Conservation (phyloP, 2,113 vertebrate genomes). For the Chroicocephalus ridibundus region DNA sequence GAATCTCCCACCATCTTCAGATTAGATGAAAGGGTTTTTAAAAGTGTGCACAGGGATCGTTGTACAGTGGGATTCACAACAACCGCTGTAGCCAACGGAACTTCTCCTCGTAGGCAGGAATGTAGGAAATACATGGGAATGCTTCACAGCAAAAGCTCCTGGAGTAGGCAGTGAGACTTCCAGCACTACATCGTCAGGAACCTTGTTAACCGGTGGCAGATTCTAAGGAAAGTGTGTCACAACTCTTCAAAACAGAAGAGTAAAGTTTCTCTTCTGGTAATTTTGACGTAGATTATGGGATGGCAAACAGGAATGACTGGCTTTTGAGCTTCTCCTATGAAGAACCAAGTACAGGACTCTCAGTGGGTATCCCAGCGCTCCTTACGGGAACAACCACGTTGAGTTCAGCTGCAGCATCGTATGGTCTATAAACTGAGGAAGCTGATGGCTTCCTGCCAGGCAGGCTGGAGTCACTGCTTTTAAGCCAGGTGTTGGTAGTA, state of each 20-base stretch:
- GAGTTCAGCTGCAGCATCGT: background rate
- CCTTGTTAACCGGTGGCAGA: background rate
- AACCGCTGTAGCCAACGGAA: background rate
- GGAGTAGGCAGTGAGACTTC: background rate
- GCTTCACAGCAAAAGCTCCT: background rate
- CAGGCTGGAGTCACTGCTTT: background rate
- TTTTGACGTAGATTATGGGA: background rate
- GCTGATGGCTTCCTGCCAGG: background rate
- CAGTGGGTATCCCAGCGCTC: background rate
- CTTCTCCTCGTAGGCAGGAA: fast-evolving
- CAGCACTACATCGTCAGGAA: fast-evolving
- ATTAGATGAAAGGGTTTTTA: background rate
- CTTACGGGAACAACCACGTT: fast-evolving
- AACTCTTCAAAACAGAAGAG: background rate
- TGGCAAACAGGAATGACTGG: background rate
- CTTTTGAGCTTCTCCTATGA: background rate
- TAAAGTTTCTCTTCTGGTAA: background rate
- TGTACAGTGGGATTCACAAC: background rate
- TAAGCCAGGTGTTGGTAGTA: background rate
- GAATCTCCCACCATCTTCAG: background rate
- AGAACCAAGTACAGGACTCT: background rate
- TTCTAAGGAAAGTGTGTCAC: background rate
- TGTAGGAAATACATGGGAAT: background rate
- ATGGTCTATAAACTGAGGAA: background rate
- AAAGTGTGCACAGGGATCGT: background rate